Evolutionary conservation across 1,140 invertebrate genomes (phyloP), one percentile per base, ranked within the genome.

Genomic region (Sitobion miscanthi): DNA sequence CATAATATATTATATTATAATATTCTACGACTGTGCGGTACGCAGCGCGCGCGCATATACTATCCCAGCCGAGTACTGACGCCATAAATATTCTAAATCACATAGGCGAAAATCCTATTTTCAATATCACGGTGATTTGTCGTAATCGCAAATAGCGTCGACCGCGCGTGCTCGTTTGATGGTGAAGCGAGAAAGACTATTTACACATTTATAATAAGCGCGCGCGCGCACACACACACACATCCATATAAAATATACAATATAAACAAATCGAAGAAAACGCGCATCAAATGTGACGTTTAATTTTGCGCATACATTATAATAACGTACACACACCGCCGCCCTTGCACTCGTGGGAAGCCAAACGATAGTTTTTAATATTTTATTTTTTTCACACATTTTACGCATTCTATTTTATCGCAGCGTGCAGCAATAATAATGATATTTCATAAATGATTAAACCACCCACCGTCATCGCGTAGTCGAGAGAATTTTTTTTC

Each of bases 401-500:
- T 77, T n/a, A 77, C 62, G n/a, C n/a, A 86, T 30, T 47, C 1
- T 86, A 45, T 42, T 42, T 85, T 42, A 21, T 42, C 21, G 21
- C 38, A 42, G 23, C 38, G 42, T 83, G 38, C 38, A 83, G 82
- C 42, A 83, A 85, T 25, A 88, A 52, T 30, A n/a, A 30, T 88
- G 52, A 57, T 89, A 89, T 89, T 89, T 57, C 38, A 89, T 89
- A 89, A 57, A 57, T 89, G 35, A 89, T 89, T 57, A 89, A 57
- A 89, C 35, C 30, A 42, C 17, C 30, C 35, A 11, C 23, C 88
- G 17, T 47, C 47, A n/a, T 49, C 49, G n/a, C 35, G 35, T 45
- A 88, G 86, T 88, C 14, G 30, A 49, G 30, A 49, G 35, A 89
- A 21, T 89, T 54, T 89, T 88, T 88, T 35, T 47, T 49, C 47